A percentile compares a stretch with the other conserved stretches of the same genome.
phyloP scores from a whole-genome alignment of 2,113 vertebrate genomes.

The Panurus biarmicus region DNA sequence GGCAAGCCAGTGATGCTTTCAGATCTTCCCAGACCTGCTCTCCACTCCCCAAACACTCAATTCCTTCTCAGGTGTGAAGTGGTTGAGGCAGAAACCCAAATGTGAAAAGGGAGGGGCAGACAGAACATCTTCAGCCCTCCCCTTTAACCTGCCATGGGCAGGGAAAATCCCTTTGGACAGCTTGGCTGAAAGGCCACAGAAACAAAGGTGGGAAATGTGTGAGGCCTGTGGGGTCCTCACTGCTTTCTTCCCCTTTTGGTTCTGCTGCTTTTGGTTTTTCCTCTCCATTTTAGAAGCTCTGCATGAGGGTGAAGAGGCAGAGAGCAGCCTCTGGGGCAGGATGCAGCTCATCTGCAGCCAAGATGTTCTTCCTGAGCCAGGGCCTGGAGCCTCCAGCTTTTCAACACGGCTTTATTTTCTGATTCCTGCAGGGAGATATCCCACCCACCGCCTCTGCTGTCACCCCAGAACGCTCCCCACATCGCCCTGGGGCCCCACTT shows the following conservation, averaged over 20 bases:
- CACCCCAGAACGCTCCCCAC: constrained; percentile 89
- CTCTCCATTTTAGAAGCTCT: neutral
- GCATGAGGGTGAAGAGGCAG: fast-evolving
- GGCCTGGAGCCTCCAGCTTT: neutral
- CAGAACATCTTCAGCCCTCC: neutral
- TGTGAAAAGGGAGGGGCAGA: neutral
- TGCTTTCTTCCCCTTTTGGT: neutral
- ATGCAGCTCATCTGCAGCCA: neutral
- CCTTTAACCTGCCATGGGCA: neutral
- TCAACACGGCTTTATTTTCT: neutral
- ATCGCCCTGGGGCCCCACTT: constrained; percentile 90
- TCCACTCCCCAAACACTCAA: neutral
- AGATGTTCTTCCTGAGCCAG: neutral
- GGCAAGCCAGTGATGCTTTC: neutral
- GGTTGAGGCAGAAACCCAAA: neutral
- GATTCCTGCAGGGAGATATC: constrained; percentile 83
- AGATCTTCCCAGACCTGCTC: neutral
- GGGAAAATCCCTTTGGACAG: neutral
- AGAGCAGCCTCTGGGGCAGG: neutral
- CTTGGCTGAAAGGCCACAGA: neutral
- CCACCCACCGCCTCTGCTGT: constrained; percentile 87
- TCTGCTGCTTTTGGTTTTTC: neutral
- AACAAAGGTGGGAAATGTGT: neutral
- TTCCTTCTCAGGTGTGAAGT: neutral
- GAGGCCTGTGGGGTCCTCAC: neutral